phyloP scores from a whole-genome alignment of 2,888 invertebrate species.

The Pterobdella sp. region DNA sequence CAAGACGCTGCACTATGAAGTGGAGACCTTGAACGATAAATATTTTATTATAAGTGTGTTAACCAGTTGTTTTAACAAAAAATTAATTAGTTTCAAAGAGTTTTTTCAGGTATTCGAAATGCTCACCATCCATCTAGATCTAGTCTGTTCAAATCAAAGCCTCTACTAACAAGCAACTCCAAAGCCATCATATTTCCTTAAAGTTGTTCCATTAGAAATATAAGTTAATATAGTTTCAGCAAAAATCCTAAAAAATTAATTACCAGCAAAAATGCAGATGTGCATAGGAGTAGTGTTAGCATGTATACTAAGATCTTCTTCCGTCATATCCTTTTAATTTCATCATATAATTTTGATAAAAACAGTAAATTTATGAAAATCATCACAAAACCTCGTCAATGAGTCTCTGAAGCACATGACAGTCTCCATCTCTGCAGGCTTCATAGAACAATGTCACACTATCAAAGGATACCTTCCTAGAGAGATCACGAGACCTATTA shows the following conservation, averaged over 20 bases:
- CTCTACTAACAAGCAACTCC: conserved; percentile 89
- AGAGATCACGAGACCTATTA: neutral
- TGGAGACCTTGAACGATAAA: conserved; percentile 72
- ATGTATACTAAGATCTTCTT: neutral
- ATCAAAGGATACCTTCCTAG: neutral
- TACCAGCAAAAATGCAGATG: conserved; percentile 4
- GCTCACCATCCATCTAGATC: conserved; percentile 89
- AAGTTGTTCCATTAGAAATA: neutral
- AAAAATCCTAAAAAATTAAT: neutral
- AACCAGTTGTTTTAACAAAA: neutral
- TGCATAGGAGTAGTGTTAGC: neutral
- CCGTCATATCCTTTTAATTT: neutral
- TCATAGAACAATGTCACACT: conserved; percentile 9
- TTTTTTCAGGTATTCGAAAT: neutral
- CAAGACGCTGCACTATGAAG: conserved; percentile 95
- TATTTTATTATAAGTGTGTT: neutral
- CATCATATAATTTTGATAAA: neutral
- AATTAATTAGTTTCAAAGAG: conserved; percentile 9
- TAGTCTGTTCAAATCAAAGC: conserved; percentile 97
- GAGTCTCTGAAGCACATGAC: conserved; percentile 58
- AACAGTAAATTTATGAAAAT: neutral
- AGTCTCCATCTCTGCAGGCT: conserved; percentile 27
- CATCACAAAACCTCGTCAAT: conserved; percentile 47
- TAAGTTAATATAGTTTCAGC: neutral
- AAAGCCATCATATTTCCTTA: conserved; percentile 91